Evolutionary conservation across 53 echinoderm and acorn worm genomes (phyloP).

Genomic region (Paracentrotus lividus): DNA sequence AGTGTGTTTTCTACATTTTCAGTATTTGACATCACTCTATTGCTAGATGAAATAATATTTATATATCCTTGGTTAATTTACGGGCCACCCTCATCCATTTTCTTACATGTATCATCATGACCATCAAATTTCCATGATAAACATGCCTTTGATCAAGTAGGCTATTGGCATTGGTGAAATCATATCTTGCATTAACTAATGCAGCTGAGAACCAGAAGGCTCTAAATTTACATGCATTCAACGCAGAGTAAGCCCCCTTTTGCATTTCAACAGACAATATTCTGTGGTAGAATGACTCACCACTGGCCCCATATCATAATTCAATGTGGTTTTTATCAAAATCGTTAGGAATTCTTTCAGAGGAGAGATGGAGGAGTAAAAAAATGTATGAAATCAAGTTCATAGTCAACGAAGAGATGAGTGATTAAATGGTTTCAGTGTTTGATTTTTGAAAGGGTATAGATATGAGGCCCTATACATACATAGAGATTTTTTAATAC

Average conservation of each 20-base stretch:
- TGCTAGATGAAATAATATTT: no score
- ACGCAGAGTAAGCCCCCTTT: no score
- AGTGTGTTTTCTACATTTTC: neutral
- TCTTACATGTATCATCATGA: neutral
- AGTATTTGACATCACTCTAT: no score
- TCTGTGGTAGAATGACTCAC: slow-evolving; percentile 18
- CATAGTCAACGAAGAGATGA: neutral
- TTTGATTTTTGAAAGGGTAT: no score
- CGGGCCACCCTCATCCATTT: neutral
- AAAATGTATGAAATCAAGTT: neutral
- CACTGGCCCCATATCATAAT: neutral
- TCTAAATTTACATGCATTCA: no score
- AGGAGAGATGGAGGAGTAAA: neutral
- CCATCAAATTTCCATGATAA: slow-evolving; percentile 33
- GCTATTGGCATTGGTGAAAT: slow-evolving; percentile 30
- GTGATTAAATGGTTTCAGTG: neutral
- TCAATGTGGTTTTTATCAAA: neutral
- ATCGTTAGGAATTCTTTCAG: neutral
- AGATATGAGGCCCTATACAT: no score
- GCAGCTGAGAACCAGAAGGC: no score
- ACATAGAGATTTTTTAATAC: no score
- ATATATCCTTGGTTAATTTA: no score
- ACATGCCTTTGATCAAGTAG: neutral
- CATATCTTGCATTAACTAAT: neutral
- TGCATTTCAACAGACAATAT: no score